Evolutionary conservation across 2,113 vertebrate species (phyloP).

Genomic region (Heptranchias perlo): DNA sequence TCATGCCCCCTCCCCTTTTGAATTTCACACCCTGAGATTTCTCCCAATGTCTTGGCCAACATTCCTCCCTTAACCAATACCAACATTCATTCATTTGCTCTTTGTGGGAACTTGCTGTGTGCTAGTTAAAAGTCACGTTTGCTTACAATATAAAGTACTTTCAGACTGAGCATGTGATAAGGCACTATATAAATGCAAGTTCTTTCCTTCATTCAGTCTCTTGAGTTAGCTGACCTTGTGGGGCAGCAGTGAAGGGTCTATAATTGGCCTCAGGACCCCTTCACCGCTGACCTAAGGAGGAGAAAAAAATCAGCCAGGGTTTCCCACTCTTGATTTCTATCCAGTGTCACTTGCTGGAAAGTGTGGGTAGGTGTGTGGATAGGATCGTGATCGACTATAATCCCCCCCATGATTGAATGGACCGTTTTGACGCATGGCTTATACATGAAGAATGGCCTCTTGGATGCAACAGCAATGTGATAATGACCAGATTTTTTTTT

Average conservation of each 20-base stretch:
- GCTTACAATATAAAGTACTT: background rate
- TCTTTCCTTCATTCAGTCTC: background rate
- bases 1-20: background rate
- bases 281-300: no score
- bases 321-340: background rate
- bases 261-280: no score
- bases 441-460: no score
- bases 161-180: background rate
- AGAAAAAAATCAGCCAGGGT: background rate
- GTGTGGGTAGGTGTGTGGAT: background rate
- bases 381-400: no score
- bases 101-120: no score
- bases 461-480: no score
- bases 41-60: background rate
- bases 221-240: background rate
- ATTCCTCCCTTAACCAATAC: background rate
- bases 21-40: background rate
- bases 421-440: no score
- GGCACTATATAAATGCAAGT: background rate
- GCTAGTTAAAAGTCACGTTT: no score
- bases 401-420: no score
- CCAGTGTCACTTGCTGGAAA: background rate
- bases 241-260: no score
- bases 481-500: no score
- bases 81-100: background rate